Evolutionary conservation across 2,888 invertebrate genomes (phyloP), one percentile per base, ranked within the genome.

Genomic region (Zygogramma bicolorata): DNA sequence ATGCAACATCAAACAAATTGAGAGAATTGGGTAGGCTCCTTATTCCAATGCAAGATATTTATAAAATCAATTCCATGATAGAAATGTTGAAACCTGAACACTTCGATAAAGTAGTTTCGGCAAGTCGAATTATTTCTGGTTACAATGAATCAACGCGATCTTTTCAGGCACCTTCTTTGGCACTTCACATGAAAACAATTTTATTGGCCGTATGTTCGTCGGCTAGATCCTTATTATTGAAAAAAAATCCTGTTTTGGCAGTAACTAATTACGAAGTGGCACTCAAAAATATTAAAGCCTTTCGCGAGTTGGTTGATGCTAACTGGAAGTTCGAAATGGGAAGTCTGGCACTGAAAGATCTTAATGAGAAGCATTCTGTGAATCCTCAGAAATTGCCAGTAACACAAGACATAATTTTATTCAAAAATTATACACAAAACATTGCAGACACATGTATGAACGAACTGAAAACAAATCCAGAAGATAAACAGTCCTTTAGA

Each of bases 11-110:
- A 18, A 81, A 81, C 68, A 80, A 80, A 75, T 66, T 81, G 25
- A 20, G 77, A 60, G 78, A 80, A 75, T 53, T 80, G 7, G 77
- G 76, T 31, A 77, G 80, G 68, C 73, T 80, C n/a, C 58, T 81
- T 0, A 67, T 79, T 57, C 70, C 76, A n/a, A 60, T 80, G 10
- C 70, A 22, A 29, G 65, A 70, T 34, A 65, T 53, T 42, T 65
- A 70, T 58, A 53, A 65, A 38, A 38, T 69, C 13, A 18, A 75
- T 60, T 38, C 58, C n/a, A 34, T 75, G 31, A 10, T 62, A 8
- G 75, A 75, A 57, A 27, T 67, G 40, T 34, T 75, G n/a, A 71
- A 65, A 25, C 58, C 75, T 4, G 42, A 49, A 27, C n/a, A 63
- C 18, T 76, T 58, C 53, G 73, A 73, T 58, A 76, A 73, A 63